Conservation (phyloP, 1,140 invertebrate genomes). For the Bilobella aurantiaca region DNA sequence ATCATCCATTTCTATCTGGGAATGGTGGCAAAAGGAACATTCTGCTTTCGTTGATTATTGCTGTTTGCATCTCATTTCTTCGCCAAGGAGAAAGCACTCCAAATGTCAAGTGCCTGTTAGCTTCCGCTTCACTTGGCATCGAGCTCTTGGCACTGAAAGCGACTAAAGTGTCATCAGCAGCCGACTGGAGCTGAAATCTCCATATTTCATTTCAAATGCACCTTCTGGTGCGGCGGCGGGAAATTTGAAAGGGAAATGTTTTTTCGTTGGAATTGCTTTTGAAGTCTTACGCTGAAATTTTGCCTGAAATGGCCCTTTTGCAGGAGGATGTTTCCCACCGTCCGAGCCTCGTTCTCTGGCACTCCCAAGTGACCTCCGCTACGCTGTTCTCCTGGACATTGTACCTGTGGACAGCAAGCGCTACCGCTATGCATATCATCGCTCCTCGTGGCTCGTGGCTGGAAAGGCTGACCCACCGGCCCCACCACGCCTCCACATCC, state of each 20-base stretch:
- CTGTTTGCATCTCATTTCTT: not conserved
- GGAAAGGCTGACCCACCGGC: conserved; percentile 58
- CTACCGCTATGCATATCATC: conserved; percentile 59
- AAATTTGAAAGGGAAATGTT: too few relatives aligned
- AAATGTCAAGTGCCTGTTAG: not conserved
- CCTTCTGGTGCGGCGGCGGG: too few relatives aligned
- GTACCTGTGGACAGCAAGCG: conserved; percentile 55
- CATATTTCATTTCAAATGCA: too few relatives aligned
- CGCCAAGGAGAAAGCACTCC: not conserved
- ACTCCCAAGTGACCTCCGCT: conserved; percentile 43
- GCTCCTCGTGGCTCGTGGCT: conserved; percentile 56
- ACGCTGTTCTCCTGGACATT: conserved; percentile 54
- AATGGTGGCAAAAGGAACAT: not conserved
- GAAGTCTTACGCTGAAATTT: conserved; percentile 20
- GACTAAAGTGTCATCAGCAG: not conserved
- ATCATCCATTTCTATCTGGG: conserved; percentile 1
- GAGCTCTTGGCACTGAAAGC: not conserved
- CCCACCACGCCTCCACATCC: conserved; percentile 50
- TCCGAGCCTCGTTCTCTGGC: conserved; percentile 52
- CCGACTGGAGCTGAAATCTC: too few relatives aligned
- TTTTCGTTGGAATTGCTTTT: conserved; percentile 3
- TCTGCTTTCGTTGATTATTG: not conserved
- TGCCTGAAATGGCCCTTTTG: conserved; percentile 21
- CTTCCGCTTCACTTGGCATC: not conserved
- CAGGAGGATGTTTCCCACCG: conserved; percentile 60